phyloP scores from a whole-genome alignment of 2,113 vertebrate genomes.

The Ceyx cyanopectus region DNA sequence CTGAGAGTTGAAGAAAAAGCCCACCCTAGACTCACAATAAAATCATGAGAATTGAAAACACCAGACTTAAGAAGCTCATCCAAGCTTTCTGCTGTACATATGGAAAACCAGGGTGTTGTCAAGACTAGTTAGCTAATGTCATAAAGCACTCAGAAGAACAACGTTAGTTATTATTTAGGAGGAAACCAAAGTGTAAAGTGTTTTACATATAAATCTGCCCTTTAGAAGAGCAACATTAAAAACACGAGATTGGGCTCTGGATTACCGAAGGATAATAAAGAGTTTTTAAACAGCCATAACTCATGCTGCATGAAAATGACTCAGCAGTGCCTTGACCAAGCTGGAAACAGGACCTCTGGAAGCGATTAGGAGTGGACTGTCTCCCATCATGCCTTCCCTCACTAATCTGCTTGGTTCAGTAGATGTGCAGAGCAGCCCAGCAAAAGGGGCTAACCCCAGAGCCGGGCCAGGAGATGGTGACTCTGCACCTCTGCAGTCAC shows the following conservation, averaged over 20 bases:
- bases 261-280: conserved; percentile 46
- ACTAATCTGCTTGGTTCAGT: neutral
- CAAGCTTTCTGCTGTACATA: conserved; percentile 57
- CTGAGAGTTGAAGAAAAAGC: conserved; percentile 30
- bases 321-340: conserved; percentile 46
- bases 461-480: fast-evolving
- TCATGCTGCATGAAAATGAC: conserved; percentile 56
- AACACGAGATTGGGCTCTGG: neutral
- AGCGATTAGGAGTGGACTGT: conserved; percentile 1
- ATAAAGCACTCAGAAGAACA: conserved; percentile 62
- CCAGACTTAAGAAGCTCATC: conserved; percentile 31
- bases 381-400: neutral
- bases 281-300: conserved; percentile 56
- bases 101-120: conserved; percentile 64
- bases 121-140: conserved; percentile 50
- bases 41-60: conserved; percentile 55
- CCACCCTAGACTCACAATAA: conserved; percentile 51
- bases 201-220: conserved; percentile 66
- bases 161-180: conserved; percentile 60
- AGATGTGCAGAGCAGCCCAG: neutral
- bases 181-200: conserved; percentile 69
- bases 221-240: conserved; percentile 48
- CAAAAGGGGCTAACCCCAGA: fast-evolving
- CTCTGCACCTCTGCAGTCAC: neutral
- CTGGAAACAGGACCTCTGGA: conserved; percentile 48